Evolutionary conservation across 2,797 vertebrate species (phyloP), one percentile per base, ranked within the genome.

Genomic region (Synanceia verrucosa): DNA sequence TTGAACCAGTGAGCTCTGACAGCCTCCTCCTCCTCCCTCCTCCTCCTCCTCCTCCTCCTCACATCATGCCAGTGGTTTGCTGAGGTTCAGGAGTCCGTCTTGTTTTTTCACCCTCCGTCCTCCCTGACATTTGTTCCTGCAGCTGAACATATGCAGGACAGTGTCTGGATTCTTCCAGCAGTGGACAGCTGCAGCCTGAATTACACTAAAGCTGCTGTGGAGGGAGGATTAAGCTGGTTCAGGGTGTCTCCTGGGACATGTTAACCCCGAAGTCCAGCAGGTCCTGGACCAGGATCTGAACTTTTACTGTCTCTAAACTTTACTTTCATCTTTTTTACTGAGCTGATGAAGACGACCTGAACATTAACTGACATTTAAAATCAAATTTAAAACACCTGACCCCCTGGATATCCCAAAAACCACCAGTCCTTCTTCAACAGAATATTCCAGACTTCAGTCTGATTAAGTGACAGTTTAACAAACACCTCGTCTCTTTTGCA

Each of bases 131-230:
- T 96, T 96, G 96, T 94, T 95, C 93, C 84, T 94, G 93, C 94
- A 95, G 94, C 95, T 96, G 95, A 96, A 95, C 94, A 93, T 93
- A 90, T 93, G 93, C 94, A 88, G 90, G 92, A 95, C 92, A 93
- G 94, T 94, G 95, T 95, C 94, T 92, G 91, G 86, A 94, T 94
- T 95, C 94, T 96, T 96, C 94, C 94, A 95, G 92, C 89, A 92
- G 93, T 66, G 84, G 93, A 97, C 96, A 97, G 96, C 96, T 97
- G 96, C 94, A 79, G 87, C 88, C 87, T 93, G 94, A 95, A 95
- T 95, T 95, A 95, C 94, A 94, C 93, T 94, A 94, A 95, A 95
- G 93, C 95, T 91, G 91, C 94, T 92, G 93, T 94, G 95, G 83
- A 92, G 90, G 89, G 90, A 90, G 95, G 95, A 96, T 96, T 96